Evolutionary conservation across 2,113 vertebrate species (phyloP), one percentile per base, ranked within the genome.

Genomic region (Seriola aureovittata): DNA sequence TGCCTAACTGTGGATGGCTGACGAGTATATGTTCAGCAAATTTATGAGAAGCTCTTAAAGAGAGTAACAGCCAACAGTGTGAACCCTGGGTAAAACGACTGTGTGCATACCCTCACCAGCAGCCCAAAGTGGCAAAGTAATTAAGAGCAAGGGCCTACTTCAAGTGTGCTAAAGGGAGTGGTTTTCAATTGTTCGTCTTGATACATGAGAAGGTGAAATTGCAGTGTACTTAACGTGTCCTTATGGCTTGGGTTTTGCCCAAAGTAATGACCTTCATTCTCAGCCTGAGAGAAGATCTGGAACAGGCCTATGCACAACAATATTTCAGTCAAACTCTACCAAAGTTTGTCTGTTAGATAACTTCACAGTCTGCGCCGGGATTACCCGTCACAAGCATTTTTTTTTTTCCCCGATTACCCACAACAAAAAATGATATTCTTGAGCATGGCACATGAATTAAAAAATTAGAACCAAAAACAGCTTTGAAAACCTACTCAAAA

Each of bases 91-190:
- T 8, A 54, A 9, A 40, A 48, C 21, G 40, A 16, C 40, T 34
- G 2, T 54, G 8, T 23, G 6, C 25, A 70, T 5, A n/a, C 3
- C 21, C 32, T 46, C 60, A 71, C 17, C 60, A 70, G 17, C 55
- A 62, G 25, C 67, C 44, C 29, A 71, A 34, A 86, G 40, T 70
- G 34, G 25, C 23, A 63, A 44, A 71, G 57, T 78, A 36, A 69
- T 82, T 34, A 64, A 19, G 8, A 77, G 16, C 17, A 72, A 77
- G 25, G 25, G 14, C 17, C 23, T 44, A 48, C 32, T 57, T 75
- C 3, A 60, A 50, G 70, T 78, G 54, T 59, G 7, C 10, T 54
- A 60, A 59, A 69, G 40, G 21, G 29, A 79, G 25, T 42, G 69
- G 25, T 69, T 69, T 60, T 84, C 42, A 84, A 16, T 64, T 67